Evolutionary conservation across 2,797 vertebrate genomes (phyloP), one percentile per base, ranked within the genome.

Genomic region (Sciurus carolinensis): DNA sequence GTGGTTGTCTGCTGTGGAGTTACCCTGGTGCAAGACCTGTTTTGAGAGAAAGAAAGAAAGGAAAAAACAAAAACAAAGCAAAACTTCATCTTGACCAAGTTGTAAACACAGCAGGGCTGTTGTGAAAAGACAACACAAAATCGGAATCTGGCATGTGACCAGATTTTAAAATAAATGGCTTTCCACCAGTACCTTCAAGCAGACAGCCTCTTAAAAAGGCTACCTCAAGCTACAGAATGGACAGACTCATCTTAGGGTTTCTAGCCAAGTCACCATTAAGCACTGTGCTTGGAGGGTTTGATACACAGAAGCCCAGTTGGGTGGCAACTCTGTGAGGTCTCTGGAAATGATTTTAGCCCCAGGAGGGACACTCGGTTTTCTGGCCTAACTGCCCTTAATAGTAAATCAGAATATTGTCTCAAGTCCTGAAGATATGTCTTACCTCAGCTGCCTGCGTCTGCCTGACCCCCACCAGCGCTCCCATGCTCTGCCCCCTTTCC

Each of bases 1-100:
- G 54, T 22, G 54, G 54, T 22, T 57, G 54, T 20, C 2, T 22
- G 54, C 20, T 57, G 54, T 22, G 20, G 54, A 22, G 54, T 57
- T 57, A 57, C 54, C 20, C 54, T 57, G 98, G 97, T 98, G 98
- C 97, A 94, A 98, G 98, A n/a, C 15, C 66, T n/a, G n/a, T 67
- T n/a, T 67, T n/a, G 94, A 96, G 96, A 91, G 26, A 64, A 50
- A 47, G 44, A 9, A 9, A 47, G 9, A 47, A 47, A 47, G 39
- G 39, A 39, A 47, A 47, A 47, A 47, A 47, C 62, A 26, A 64
- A 77, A 86, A 69, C 95, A 39, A 71, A 91, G 71, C 69, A 47
- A 18, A 28, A 14, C 47, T 42, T 13, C 94, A 87, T 97, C 96
- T 95, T 11, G 0, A 69, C 90, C 50, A 62, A 93, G 95, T 95